Evolutionary conservation across 2,888 invertebrate species (phyloP).

Genomic region (Cryptophagus acutangulus): DNA sequence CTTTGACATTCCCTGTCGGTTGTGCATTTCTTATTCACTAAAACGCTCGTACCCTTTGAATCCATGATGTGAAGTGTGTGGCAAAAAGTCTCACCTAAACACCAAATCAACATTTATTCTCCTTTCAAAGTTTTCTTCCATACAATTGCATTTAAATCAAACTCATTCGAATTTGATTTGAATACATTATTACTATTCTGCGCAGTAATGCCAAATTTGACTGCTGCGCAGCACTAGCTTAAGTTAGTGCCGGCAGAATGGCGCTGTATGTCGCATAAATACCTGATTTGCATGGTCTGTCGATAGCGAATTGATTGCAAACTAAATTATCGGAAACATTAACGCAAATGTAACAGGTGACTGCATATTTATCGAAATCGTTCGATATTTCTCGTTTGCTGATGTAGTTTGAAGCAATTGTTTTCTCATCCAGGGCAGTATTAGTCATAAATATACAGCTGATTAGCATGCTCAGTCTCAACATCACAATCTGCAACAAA

Average conservation of each 20-base stretch:
- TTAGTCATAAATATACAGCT: constrained; percentile 49
- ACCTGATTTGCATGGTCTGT: constrained; percentile 57
- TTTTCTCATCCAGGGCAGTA: constrained; percentile 38
- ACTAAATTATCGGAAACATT: constrained; percentile 60
- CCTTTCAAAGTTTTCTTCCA: no score
- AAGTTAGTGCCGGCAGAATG: background rate
- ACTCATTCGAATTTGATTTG: no score
- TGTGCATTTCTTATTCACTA: constrained; percentile 62
- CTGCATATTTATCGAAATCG: constrained; percentile 46
- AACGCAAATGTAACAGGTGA: constrained; percentile 60
- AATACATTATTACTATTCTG: no score
- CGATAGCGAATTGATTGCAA: constrained; percentile 61
- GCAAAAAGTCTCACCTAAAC: constrained; percentile 55
- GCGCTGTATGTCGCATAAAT: constrained; percentile 14
- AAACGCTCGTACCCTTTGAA: constrained; percentile 57
- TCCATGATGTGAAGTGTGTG: constrained; percentile 61
- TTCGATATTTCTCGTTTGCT: constrained; percentile 14
- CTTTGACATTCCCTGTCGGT: constrained; percentile 57
- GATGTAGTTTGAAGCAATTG: constrained; percentile 27
- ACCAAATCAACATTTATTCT: constrained; percentile 20
- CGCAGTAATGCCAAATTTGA: no score
- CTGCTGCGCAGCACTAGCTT: background rate
- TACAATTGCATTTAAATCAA: no score
- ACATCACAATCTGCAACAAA: constrained; percentile 47
- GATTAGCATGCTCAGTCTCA: constrained; percentile 47